Conservation (phyloP, 1,140 invertebrate genomes). For the Drosophila bipectinata region DNA sequence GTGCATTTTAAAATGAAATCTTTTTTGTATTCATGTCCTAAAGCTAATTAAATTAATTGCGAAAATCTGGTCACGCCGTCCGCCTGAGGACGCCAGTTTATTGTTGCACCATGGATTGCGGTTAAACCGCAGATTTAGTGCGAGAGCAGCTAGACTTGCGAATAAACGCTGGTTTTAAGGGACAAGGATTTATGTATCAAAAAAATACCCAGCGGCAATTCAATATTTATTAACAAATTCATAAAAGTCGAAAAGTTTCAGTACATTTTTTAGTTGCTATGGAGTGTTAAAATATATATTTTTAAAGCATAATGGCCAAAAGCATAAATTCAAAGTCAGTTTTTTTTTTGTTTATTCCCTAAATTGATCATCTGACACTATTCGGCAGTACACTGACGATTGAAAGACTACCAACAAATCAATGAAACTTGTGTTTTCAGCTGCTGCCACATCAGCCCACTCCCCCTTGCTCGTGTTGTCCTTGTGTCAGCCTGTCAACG, state of each 20-base stretch:
- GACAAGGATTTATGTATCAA: slow-evolving; percentile 9
- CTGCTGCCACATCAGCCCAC: slow-evolving; percentile 10
- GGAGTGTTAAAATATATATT: neutral
- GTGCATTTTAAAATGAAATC: slow-evolving; percentile 54
- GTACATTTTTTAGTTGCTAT: no score
- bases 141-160: slow-evolving; percentile 18
- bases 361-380: slow-evolving; percentile 27
- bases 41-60: slow-evolving; percentile 73
- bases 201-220: slow-evolving; percentile 4
- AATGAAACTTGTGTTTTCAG: slow-evolving; percentile 47
- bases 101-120: slow-evolving; percentile 55
- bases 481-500: slow-evolving; percentile 52
- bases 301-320: neutral
- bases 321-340: neutral
- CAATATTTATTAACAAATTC: neutral
- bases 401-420: slow-evolving; percentile 41
- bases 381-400: slow-evolving; percentile 32
- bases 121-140: slow-evolving; percentile 57
- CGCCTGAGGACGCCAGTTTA: slow-evolving; percentile 10
- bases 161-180: slow-evolving; percentile 9
- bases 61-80: slow-evolving; percentile 29
- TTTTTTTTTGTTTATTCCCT: neutral
- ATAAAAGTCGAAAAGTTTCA: neutral
- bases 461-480: slow-evolving; percentile 10
- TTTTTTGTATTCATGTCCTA: slow-evolving; percentile 29